phyloP scores from a whole-genome alignment of 1,140 invertebrate genomes.

The Bombus affinis region DNA sequence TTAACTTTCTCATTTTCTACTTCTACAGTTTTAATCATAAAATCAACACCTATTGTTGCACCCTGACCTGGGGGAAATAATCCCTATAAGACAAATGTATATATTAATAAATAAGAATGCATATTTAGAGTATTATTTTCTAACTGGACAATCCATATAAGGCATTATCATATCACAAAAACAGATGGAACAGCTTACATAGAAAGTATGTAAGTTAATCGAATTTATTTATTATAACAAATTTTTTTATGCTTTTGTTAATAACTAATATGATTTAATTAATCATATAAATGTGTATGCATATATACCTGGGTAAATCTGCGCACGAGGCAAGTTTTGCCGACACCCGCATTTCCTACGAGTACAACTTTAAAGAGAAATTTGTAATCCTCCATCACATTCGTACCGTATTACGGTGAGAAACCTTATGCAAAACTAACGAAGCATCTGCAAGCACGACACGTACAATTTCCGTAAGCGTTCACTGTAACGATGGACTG shows the following conservation, averaged over 20 bases:
- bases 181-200: neutral
- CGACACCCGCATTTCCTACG: conserved; percentile 97
- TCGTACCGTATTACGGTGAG: conserved; percentile 35
- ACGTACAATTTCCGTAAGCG: conserved; percentile 60
- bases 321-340: conserved; percentile 96
- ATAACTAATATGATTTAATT: neutral
- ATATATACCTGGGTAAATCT: conserved; percentile 90
- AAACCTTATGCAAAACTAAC: conserved; percentile 42
- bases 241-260: neutral
- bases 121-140: neutral
- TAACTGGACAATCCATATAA: neutral
- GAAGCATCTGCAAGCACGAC: conserved; percentile 49
- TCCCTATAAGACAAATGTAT: conserved; percentile 83
- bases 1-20: conserved; percentile 99
- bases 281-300: neutral
- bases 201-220: neutral
- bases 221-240: neutral
- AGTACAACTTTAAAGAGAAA: conserved; percentile 99
- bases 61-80: conserved; percentile 98
- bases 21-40: conserved; percentile 99
- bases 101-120: neutral
- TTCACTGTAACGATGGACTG: conserved; percentile 66
- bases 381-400: conserved; percentile 97
- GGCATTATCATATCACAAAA: neutral
- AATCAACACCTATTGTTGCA: conserved; percentile 99